phyloP scores from a whole-genome alignment of 2,888 invertebrate species.

The Teinopalpus imperialis region DNA sequence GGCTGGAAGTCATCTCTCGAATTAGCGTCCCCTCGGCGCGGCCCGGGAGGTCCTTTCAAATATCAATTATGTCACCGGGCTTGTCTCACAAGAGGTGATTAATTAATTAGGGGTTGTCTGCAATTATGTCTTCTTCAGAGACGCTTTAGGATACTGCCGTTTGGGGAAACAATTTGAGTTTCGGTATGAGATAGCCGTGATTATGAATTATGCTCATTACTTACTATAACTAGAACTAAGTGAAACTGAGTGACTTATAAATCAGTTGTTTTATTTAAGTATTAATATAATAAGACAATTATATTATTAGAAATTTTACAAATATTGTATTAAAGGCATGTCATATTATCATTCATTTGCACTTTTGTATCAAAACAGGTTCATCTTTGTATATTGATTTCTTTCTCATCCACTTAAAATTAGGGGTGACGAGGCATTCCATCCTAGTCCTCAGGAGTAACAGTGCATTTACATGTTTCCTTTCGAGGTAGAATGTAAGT shows the following conservation, averaged over 20 bases:
- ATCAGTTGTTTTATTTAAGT: no score
- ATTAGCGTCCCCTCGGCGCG: conserved; percentile 48
- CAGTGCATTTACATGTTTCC: no score
- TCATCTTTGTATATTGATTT: no score
- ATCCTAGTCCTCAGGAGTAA: no score
- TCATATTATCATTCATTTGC: no score
- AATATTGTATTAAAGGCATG: no score
- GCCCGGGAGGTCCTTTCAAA: conserved; percentile 71
- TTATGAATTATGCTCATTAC: conserved; percentile 11
- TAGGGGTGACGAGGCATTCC: no score
- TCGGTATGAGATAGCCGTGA: background rate
- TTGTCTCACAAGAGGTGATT: conserved; percentile 68
- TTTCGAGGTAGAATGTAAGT: no score
- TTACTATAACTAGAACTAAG: background rate
- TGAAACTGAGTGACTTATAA: background rate
- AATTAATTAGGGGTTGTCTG: conserved; percentile 75
- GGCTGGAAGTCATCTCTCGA: conserved; percentile 56
- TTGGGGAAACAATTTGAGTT: conserved; percentile 36
- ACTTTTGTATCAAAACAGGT: no score
- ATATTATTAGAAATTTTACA: no score
- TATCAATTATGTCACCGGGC: conserved; percentile 70
- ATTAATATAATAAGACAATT: no score
- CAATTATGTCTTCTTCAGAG: conserved; percentile 66
- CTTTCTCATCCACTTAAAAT: no score
- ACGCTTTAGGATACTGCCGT: conserved; percentile 39